phyloP scores from a whole-genome alignment of 2,113 vertebrate species.

The Agelaius phoeniceus region DNA sequence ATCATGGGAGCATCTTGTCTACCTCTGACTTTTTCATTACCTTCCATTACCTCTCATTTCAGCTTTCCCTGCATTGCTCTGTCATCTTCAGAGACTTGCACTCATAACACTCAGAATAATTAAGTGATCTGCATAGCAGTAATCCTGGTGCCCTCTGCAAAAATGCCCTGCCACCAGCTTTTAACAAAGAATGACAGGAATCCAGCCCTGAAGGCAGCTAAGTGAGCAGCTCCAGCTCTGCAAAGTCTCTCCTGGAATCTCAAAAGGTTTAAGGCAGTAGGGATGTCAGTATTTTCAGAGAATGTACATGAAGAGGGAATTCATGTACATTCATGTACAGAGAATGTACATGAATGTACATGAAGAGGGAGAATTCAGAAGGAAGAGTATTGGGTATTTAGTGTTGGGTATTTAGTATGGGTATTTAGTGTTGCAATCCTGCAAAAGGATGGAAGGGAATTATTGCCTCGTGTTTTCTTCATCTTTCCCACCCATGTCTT shows the following conservation, averaged over 20 bases:
- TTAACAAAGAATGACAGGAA: slow-evolving; percentile 1
- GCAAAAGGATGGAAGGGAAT: background rate
- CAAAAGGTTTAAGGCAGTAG: background rate
- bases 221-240: background rate
- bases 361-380: no score
- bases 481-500: background rate
- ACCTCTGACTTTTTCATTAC: slow-evolving; percentile 69
- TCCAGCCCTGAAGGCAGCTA: background rate
- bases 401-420: no score
- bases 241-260: background rate
- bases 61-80: background rate
- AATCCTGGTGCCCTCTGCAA: background rate
- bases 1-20: slow-evolving; percentile 55
- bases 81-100: slow-evolving; percentile 47
- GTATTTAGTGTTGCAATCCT: background rate
- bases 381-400: no score
- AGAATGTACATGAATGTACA: no score
- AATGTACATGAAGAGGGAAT: background rate
- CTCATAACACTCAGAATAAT: slow-evolving; percentile 50
- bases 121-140: slow-evolving; percentile 55
- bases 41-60: slow-evolving; percentile 65
- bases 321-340: no score
- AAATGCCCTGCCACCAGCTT: slow-evolving; percentile 18
- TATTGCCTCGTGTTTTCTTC: background rate
- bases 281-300: background rate